Evolutionary conservation across 2,797 vertebrate species (phyloP).

Genomic region (Ataeniobius toweri): DNA sequence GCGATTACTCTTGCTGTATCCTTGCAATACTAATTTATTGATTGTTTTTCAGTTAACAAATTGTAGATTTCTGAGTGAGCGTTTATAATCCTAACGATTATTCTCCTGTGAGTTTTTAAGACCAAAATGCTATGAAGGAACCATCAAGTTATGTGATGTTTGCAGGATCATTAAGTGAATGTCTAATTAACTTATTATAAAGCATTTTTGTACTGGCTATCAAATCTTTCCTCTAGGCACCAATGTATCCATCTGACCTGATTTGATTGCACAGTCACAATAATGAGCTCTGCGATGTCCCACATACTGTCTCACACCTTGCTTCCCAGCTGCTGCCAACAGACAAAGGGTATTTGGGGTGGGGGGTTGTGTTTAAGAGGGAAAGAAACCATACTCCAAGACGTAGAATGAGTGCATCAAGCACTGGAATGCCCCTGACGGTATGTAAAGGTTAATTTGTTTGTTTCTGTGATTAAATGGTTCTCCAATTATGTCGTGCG

Average conservation of each 20-base stretch:
- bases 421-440: slow-evolving; percentile 59
- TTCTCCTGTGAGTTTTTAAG: slow-evolving; percentile 63
- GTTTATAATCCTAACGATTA: slow-evolving; percentile 71
- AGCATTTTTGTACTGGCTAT: slow-evolving; percentile 75
- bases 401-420: slow-evolving; percentile 45
- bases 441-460: slow-evolving; percentile 80
- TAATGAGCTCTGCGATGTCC: slow-evolving; percentile 79
- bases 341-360: slow-evolving; percentile 38
- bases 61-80: slow-evolving; percentile 42
- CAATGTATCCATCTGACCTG: slow-evolving; percentile 78
- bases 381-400: slow-evolving; percentile 32
- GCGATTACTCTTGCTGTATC: too few species aligned
- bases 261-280: slow-evolving; percentile 79
- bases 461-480: slow-evolving; percentile 73
- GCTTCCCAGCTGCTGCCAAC: slow-evolving; percentile 54
- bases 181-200: slow-evolving; percentile 82
- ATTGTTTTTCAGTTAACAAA: slow-evolving; percentile 39
- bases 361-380: slow-evolving; percentile 49
- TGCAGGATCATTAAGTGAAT: slow-evolving; percentile 74
- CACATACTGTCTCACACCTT: slow-evolving; percentile 72
- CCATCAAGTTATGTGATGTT: slow-evolving; percentile 66
- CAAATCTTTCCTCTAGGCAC: slow-evolving; percentile 73
- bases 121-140: slow-evolving; percentile 69
- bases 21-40: slow-evolving; percentile 38
- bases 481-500: slow-evolving; percentile 62